These are phyloP conservation scores for Stenodema calcarata DNA, from an alignment of 2,888 invertebrate species.

Conservation along the genomic window DNA sequence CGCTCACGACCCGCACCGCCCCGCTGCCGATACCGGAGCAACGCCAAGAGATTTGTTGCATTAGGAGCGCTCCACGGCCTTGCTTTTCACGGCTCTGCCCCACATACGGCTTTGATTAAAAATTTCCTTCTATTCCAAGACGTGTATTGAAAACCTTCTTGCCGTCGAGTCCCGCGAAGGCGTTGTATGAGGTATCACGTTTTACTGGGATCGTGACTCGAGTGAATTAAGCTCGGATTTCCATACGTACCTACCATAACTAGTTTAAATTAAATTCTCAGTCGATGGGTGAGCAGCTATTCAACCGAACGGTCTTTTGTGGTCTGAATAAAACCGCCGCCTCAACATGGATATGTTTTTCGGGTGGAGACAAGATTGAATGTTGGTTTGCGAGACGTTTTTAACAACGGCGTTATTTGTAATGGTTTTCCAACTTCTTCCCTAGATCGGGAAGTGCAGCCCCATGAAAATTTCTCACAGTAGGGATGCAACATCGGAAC, in stretches of 20 bases:
- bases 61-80: background rate
- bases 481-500: too few species aligned
- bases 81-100: background rate
- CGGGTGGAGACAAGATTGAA: too few species aligned
- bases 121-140: background rate
- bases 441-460: too few species aligned
- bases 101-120: slow-evolving; percentile 5
- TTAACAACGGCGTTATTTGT: too few species aligned
- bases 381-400: too few species aligned
- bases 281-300: slow-evolving; percentile 72
- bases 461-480: too few species aligned
- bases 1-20: background rate
- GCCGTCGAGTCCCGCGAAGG: background rate
- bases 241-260: too few species aligned
- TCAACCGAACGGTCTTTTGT: slow-evolving; percentile 61
- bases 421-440: too few species aligned
- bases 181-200: background rate
- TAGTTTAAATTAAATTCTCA: slow-evolving; percentile 59
- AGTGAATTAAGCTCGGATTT: background rate
- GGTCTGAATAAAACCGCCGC: too few species aligned
- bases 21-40: background rate
- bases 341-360: too few species aligned
- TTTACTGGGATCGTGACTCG: background rate
- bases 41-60: background rate
- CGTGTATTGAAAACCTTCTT: background rate